phyloP scores from a whole-genome alignment of 2,113 vertebrate genomes.

The Onychostruthus taczanowskii region DNA sequence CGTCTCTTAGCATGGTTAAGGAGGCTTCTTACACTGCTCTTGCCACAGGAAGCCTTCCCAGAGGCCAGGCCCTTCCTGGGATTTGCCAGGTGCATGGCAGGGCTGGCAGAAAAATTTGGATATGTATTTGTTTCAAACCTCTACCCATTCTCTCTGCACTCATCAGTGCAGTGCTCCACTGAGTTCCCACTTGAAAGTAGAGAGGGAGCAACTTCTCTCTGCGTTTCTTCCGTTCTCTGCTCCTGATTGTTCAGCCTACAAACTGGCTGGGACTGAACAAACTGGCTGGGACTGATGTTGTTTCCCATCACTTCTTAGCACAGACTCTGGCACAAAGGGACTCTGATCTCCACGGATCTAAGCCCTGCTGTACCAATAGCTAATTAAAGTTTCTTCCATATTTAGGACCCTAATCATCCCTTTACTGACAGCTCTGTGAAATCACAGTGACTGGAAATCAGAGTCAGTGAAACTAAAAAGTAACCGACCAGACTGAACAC shows the following conservation, averaged over 20 bases:
- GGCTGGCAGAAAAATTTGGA: background rate
- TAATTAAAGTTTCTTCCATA: conserved; percentile 37
- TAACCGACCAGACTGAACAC: background rate
- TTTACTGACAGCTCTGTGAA: background rate
- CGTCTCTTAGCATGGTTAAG: background rate
- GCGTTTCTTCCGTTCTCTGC: background rate
- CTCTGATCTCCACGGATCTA: conserved; percentile 33
- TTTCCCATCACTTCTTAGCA: background rate
- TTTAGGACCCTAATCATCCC: background rate
- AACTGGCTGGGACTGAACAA: background rate
- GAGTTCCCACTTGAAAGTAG: background rate
- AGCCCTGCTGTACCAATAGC: conserved; percentile 6
- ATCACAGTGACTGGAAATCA: background rate
- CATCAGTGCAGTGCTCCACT: background rate
- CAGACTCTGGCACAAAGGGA: background rate
- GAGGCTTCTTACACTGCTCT: background rate
- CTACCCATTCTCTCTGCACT: background rate
- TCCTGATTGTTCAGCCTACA: background rate
- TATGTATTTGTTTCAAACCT: background rate
- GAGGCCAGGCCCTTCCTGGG: background rate
- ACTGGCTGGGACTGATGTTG: background rate
- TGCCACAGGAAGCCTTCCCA: background rate
- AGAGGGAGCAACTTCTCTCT: background rate
- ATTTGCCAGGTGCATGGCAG: background rate
- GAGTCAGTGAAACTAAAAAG: background rate